Percentiles rank a stretch among this genome's conserved stretches.
These are phyloP conservation scores for Clarias laeviceps DNA, from an alignment of 2,797 vertebrate genomes.

Conservation along the genomic window DNA sequence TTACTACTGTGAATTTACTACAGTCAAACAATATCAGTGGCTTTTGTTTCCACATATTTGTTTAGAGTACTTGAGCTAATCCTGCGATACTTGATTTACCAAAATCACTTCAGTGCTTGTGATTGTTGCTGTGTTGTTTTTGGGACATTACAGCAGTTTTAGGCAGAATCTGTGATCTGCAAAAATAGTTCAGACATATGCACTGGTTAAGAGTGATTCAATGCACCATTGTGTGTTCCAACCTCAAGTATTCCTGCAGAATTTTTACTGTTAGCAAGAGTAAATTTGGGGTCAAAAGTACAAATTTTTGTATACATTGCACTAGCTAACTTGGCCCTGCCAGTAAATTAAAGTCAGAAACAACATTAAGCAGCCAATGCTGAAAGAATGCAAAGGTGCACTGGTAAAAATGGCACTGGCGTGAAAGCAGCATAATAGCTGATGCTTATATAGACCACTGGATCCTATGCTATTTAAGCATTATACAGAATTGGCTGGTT, in stretches of 20 bases:
- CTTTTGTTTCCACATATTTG: not conserved
- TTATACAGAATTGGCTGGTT: not conserved
- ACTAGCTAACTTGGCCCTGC: too few species aligned
- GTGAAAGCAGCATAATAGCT: not conserved
- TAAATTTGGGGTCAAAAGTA: not conserved
- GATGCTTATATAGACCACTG: not conserved
- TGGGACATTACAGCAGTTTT: not conserved
- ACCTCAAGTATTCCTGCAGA: not conserved
- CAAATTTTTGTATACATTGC: not conserved
- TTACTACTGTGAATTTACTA: slow-evolving; percentile 5
- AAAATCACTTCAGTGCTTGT: not conserved
- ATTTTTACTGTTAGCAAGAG: not conserved
- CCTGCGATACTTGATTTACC: not conserved
- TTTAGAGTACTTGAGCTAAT: too few species aligned
- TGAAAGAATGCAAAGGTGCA: not conserved
- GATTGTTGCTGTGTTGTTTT: not conserved
- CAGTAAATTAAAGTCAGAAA: not conserved
- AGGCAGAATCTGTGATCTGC: not conserved
- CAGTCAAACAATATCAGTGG: not conserved
- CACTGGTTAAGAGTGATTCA: not conserved
- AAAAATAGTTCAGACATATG: not conserved
- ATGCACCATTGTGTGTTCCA: not conserved
- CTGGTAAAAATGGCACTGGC: not conserved
- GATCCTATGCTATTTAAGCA: not conserved
- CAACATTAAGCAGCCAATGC: not conserved